These are phyloP conservation scores for Acanthiza pusilla DNA, from an alignment of 2,797 vertebrate genomes.

Conservation along the genomic window DNA sequence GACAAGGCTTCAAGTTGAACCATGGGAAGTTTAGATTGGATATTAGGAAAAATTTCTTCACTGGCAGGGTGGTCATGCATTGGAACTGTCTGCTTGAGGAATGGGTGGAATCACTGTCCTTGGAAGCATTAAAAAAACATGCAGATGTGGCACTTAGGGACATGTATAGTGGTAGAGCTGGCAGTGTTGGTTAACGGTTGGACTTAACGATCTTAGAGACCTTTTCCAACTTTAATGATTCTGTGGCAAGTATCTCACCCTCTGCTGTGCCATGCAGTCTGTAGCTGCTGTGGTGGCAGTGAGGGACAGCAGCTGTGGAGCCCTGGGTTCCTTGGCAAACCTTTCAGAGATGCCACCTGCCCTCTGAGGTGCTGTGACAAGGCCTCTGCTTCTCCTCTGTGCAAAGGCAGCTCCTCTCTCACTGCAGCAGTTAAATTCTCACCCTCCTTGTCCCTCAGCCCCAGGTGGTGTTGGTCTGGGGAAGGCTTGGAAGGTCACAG, in stretches of 20 bases:
- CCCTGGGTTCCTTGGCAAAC: neutral
- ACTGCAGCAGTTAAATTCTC: neutral
- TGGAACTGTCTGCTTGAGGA: neutral
- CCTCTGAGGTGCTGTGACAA: neutral
- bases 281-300: neutral
- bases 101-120: neutral
- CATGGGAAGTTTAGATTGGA: neutral
- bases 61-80: neutral
- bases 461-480: neutral
- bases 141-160: neutral
- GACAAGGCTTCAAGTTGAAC: neutral
- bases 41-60: neutral
- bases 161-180: rapidly evolving
- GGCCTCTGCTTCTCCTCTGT: neutral
- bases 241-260: neutral
- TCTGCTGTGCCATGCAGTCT: neutral
- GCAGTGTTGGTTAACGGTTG: neutral
- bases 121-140: neutral
- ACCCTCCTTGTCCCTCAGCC: rapidly evolving
- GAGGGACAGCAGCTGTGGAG: neutral
- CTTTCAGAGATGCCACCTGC: neutral
- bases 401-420: neutral
- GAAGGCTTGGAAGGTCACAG: neutral
- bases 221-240: neutral
- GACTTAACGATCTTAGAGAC: neutral